These are phyloP conservation scores for Rhamnusium bicolor DNA, from an alignment of 2,888 invertebrate species.

Conservation along the genomic window DNA sequence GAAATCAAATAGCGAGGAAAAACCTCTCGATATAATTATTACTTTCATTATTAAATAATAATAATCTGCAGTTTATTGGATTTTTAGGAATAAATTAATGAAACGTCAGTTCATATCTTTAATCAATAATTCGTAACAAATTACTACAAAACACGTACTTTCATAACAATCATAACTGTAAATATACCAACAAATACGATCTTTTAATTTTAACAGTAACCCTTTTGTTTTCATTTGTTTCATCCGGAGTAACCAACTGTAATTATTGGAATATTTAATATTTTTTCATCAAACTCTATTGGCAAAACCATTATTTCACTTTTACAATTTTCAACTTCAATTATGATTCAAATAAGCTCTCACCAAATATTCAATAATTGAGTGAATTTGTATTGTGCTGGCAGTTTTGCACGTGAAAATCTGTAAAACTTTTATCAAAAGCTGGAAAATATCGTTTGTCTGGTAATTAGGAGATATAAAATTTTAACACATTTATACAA, in stretches of 20 bases:
- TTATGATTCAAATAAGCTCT: not conserved
- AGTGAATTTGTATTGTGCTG: not conserved
- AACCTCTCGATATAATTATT: no score
- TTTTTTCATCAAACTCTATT: not conserved
- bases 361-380: not conserved
- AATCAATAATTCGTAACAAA: no score
- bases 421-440: not conserved
- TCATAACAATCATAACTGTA: not conserved
- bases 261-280: not conserved
- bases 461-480: no score
- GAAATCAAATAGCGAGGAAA: no score
- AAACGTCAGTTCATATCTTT: no score
- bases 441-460: not conserved
- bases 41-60: no score
- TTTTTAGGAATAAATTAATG: no score
- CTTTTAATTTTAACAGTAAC: not conserved
- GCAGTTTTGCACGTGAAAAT: not conserved
- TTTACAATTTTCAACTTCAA: not conserved
- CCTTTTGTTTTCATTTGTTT: not conserved
- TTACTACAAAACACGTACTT: no score
- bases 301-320: not conserved
- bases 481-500: no score
- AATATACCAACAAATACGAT: not conserved
- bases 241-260: not conserved
- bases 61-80: no score